phyloP scores from a whole-genome alignment of 2,888 invertebrate genomes.

The Linnaemya vulpina region DNA sequence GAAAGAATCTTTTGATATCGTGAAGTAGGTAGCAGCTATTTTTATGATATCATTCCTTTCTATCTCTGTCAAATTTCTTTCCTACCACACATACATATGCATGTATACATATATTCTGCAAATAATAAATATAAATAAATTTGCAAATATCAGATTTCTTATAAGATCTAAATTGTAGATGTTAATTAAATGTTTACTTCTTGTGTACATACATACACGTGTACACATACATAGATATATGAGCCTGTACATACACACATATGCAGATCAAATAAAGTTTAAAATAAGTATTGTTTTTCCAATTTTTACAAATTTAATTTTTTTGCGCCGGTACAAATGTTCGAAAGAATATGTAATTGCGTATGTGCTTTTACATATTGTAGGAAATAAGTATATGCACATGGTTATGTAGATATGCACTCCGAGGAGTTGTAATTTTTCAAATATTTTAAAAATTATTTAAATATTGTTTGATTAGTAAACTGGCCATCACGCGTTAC shows the following conservation, averaged over 20 bases:
- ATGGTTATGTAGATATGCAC: not conserved
- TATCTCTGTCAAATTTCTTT: not conserved
- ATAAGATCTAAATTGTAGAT: too few species aligned
- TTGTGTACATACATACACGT: too few species aligned
- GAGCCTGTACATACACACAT: not conserved
- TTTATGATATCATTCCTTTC: not conserved
- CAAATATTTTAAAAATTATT: too few species aligned
- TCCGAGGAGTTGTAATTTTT: too few species aligned
- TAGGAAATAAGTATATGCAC: not conserved
- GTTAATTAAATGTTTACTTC: too few species aligned
- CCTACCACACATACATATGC: too few species aligned
- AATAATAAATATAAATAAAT: too few species aligned
- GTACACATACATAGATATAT: too few species aligned
- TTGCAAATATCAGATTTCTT: too few species aligned
- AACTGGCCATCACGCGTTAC: not conserved
- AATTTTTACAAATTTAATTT: slow-evolving; percentile 41
- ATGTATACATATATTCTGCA: too few species aligned
- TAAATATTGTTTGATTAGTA: not conserved
- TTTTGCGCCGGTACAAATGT: slow-evolving; percentile 5
- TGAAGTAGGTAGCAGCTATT: not conserved
- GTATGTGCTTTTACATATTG: not conserved
- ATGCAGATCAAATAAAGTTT: not conserved
- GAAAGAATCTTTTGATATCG: too few species aligned
- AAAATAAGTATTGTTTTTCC: slow-evolving; percentile 12
- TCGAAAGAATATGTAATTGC: not conserved